phyloP scores from a whole-genome alignment of 2,113 vertebrate species.

The Phoenicopterus ruber region DNA sequence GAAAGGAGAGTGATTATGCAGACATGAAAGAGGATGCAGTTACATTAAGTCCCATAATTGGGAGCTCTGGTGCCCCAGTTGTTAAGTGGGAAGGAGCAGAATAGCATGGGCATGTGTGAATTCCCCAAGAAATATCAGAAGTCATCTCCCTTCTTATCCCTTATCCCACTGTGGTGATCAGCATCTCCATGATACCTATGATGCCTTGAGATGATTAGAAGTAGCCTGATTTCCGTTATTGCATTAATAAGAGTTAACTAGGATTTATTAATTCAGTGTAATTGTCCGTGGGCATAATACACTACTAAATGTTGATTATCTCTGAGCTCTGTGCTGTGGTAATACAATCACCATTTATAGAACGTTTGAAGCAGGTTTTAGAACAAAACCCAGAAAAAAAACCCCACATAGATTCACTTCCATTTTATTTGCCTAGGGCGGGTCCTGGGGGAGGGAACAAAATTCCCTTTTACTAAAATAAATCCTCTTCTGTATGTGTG shows the following conservation, averaged over 20 bases:
- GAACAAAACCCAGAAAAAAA: not conserved
- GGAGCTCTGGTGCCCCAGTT: not conserved
- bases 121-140: not conserved
- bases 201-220: not conserved
- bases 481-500: not conserved
- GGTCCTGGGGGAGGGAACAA: not conserved
- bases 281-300: not conserved
- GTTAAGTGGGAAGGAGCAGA: not conserved
- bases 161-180: not conserved
- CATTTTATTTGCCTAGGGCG: not conserved
- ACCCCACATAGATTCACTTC: not conserved
- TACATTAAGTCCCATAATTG: not conserved
- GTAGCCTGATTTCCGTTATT: not conserved
- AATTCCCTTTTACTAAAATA: not conserved
- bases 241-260: not conserved
- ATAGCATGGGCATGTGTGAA: not conserved
- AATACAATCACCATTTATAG: not conserved
- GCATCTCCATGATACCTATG: not conserved
- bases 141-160: not conserved
- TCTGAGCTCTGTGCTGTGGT: not conserved
- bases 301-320: not conserved
- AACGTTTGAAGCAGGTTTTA: not conserved
- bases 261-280: not conserved
- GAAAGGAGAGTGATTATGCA: not conserved
- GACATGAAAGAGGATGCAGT: not conserved